A percentile compares a stretch with the other conserved stretches of the same genome.
Evolutionary conservation across 2,113 vertebrate species (phyloP).

Genomic region (Spea bombifrons): DNA sequence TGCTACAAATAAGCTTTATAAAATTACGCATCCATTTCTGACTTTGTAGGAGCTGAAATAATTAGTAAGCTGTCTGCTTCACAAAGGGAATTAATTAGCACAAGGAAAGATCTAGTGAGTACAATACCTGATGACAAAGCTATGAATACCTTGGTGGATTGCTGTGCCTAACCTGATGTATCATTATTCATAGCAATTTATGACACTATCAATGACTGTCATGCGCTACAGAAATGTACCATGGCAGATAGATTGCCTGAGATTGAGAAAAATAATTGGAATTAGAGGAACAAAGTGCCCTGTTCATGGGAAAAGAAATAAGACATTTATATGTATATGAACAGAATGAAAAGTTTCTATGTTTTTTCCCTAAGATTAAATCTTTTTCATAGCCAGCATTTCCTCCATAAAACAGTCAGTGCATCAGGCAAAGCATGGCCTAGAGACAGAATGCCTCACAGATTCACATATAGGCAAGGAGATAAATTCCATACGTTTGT

Average conservation of each 20-base stretch:
- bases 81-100: slow-evolving; percentile 38
- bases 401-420: no score
- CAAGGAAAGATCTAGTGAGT: slow-evolving; percentile 11
- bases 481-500: no score
- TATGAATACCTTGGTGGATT: slow-evolving; percentile 19
- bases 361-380: no score
- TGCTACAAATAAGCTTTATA: slow-evolving; percentile 1
- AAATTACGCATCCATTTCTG: slow-evolving; percentile 17
- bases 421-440: no score
- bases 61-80: slow-evolving; percentile 28
- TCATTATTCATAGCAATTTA: slow-evolving; percentile 24
- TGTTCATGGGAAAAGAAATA: not conserved
- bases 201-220: slow-evolving; percentile 21
- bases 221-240: slow-evolving; percentile 23
- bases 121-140: slow-evolving; percentile 24
- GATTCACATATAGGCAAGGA: no score
- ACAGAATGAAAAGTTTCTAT: no score
- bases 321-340: not conserved
- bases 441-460: no score
- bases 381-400: no score
- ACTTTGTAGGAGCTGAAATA: slow-evolving; percentile 25
- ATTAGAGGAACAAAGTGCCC: not conserved
- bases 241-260: slow-evolving; percentile 25
- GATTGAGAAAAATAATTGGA: slow-evolving; percentile 22
- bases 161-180: slow-evolving; percentile 17